Evolutionary conservation across 2,888 invertebrate genomes (phyloP).

Genomic region (Lithodes maja): DNA sequence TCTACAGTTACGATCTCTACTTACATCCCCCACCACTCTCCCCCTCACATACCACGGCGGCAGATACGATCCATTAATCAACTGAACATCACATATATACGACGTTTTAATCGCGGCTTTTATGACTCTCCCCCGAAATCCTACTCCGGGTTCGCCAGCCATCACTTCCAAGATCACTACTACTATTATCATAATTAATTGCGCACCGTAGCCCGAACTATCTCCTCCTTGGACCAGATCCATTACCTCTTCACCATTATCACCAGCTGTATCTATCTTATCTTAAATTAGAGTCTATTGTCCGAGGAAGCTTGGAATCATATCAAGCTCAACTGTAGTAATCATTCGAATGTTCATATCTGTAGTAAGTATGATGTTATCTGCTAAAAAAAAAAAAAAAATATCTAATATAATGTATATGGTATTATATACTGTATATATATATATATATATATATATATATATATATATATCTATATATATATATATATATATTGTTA

Average conservation of each 20-base stretch:
- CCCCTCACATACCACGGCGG: not conserved
- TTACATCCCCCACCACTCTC: not conserved
- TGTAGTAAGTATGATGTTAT: too few relatives aligned
- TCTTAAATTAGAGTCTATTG: not conserved
- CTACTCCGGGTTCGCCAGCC: not conserved
- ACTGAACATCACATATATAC: not conserved
- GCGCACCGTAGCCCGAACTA: not conserved
- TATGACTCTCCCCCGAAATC: slow-evolving; percentile 11
- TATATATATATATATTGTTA: too few relatives aligned
- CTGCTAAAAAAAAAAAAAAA: too few relatives aligned
- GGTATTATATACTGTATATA: too few relatives aligned
- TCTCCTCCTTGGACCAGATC: not conserved
- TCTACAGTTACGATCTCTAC: too few relatives aligned
- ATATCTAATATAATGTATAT: too few relatives aligned
- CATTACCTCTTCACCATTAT: not conserved
- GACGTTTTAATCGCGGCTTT: slow-evolving; percentile 8
- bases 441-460: too few relatives aligned
- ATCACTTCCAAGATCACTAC: slow-evolving; percentile 7
- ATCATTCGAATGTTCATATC: too few relatives aligned
- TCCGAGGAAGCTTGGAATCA: not conserved
- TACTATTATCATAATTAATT: slow-evolving; percentile 20
- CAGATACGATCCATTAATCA: slow-evolving; percentile 7
- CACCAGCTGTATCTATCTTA: not conserved
- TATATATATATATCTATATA: too few relatives aligned
- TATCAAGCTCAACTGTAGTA: too few relatives aligned